Conservation (phyloP, 2,797 vertebrate species). For the Cottoperca gobio region DNA sequence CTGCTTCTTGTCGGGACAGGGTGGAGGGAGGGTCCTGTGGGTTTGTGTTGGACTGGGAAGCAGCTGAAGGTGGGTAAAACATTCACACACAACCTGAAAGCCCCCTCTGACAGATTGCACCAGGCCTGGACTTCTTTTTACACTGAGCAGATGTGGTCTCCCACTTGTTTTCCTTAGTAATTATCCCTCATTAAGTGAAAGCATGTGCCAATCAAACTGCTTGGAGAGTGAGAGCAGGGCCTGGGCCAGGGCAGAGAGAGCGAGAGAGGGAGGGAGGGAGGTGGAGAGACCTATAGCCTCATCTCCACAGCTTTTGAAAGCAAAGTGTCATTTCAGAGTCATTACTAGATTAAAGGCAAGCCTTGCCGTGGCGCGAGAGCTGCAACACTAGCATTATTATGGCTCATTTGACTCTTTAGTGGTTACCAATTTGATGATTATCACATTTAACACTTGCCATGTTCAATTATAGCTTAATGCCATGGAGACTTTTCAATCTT, state of each 20-base stretch:
- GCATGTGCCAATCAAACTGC: slow-evolving; percentile 97
- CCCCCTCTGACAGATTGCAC: slow-evolving; percentile 88
- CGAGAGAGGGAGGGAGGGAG: slow-evolving; percentile 36
- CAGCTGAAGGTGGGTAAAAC: slow-evolving; percentile 64
- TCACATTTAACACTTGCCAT: slow-evolving; percentile 76
- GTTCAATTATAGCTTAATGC: slow-evolving; percentile 64
- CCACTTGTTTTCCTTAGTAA: slow-evolving; percentile 98
- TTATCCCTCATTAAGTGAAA: slow-evolving; percentile 98
- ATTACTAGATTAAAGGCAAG: slow-evolving; percentile 82
- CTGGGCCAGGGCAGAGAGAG: slow-evolving; percentile 71
- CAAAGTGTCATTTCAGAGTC: slow-evolving; percentile 76
- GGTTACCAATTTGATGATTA: slow-evolving; percentile 79
- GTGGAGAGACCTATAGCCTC: slow-evolving; percentile 68
- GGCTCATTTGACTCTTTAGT: slow-evolving; percentile 75
- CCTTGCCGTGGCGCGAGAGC: slow-evolving; percentile 47
- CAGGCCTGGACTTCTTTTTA: slow-evolving; percentile 86
- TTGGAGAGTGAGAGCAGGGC: slow-evolving; percentile 84
- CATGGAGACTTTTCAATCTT: slow-evolving; percentile 38
- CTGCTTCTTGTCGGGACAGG: slow-evolving; percentile 89
- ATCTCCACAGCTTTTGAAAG: slow-evolving; percentile 75
- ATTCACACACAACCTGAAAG: slow-evolving; percentile 70
- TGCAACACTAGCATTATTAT: slow-evolving; percentile 67
- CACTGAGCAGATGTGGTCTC: slow-evolving; percentile 94
- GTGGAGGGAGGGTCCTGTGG: slow-evolving; percentile 52
- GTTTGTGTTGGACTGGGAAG: slow-evolving; percentile 70